Percentiles rank a stretch among this genome's conserved stretches.
phyloP scores from a whole-genome alignment of 2,797 vertebrate species.

The Lophius americanus region DNA sequence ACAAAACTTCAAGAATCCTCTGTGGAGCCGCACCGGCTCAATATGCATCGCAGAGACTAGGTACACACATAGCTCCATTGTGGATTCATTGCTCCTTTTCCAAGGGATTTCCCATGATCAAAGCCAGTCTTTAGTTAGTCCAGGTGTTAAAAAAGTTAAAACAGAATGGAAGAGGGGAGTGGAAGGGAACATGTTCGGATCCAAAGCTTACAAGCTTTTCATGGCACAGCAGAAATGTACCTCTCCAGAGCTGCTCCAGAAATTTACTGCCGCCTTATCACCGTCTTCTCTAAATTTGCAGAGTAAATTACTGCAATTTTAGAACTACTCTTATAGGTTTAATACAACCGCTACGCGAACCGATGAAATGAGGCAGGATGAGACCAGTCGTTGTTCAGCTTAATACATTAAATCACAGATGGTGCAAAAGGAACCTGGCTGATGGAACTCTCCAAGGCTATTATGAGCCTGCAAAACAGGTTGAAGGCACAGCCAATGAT shows the following conservation, averaged over 20 bases:
- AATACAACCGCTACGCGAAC: slow-evolving; percentile 9
- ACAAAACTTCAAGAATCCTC: slow-evolving; percentile 56
- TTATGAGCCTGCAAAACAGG: slow-evolving; percentile 26
- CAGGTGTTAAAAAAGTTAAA: slow-evolving; percentile 78
- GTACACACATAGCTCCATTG: slow-evolving; percentile 42
- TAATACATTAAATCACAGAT: slow-evolving; percentile 27
- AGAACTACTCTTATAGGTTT: neutral
- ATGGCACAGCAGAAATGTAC: slow-evolving; percentile 47
- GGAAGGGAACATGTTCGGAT: slow-evolving; percentile 50
- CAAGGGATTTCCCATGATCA: slow-evolving; percentile 78
- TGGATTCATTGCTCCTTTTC: slow-evolving; percentile 65
- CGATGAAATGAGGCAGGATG: slow-evolving; percentile 14
- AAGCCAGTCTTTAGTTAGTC: slow-evolving; percentile 77
- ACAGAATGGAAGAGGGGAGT: slow-evolving; percentile 65
- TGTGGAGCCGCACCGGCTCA: slow-evolving; percentile 42
- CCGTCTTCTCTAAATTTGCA: slow-evolving; percentile 39
- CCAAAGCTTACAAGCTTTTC: slow-evolving; percentile 56
- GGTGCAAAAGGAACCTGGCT: slow-evolving; percentile 13
- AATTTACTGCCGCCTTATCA: slow-evolving; percentile 24
- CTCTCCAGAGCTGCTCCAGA: slow-evolving; percentile 34
- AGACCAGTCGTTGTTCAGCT: slow-evolving; percentile 18
- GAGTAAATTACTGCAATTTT: too few relatives aligned
- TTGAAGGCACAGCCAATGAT: slow-evolving; percentile 6
- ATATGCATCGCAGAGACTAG: slow-evolving; percentile 34
- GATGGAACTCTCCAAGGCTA: slow-evolving; percentile 23